Evolutionary conservation across 1,140 invertebrate species (phyloP).

Genomic region (Zophobas atratus): DNA sequence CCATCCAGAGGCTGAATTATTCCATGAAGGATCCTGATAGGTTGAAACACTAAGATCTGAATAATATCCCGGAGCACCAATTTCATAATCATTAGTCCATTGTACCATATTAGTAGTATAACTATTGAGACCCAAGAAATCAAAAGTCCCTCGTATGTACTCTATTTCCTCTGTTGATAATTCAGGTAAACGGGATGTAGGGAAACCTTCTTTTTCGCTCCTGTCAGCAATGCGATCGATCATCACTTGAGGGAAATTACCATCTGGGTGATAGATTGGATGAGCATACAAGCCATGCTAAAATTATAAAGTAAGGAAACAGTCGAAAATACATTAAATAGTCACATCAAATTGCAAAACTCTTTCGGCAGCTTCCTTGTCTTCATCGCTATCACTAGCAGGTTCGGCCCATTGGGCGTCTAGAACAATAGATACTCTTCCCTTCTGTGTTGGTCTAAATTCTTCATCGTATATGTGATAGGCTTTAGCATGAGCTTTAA

Average conservation of each 20-base stretch:
- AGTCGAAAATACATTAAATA: no score
- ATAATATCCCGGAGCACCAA: conserved; percentile 59
- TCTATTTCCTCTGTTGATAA: conserved; percentile 71
- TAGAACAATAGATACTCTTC: conserved; percentile 43
- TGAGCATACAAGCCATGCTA: conserved; percentile 75
- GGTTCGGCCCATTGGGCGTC: conserved; percentile 57
- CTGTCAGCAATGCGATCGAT: conserved; percentile 65
- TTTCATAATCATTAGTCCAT: conserved; percentile 66
- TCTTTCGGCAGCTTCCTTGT: conserved; percentile 69
- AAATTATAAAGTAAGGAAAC: conserved; percentile 51
- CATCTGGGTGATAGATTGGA: conserved; percentile 74
- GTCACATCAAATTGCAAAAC: conserved; percentile 58
- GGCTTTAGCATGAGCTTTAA: conserved; percentile 4
- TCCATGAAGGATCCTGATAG: neutral
- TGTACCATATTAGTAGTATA: conserved; percentile 71
- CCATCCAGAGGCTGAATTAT: neutral
- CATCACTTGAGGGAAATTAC: conserved; percentile 58
- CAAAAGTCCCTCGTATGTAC: conserved; percentile 72
- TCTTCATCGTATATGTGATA: conserved; percentile 59
- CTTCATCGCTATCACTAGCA: conserved; percentile 64
- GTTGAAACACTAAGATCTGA: conserved; percentile 1
- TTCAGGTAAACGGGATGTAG: conserved; percentile 72
- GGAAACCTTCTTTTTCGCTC: conserved; percentile 67
- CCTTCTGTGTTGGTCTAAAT: conserved; percentile 54
- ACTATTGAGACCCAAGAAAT: conserved; percentile 75